These are phyloP conservation scores for Sisyra nigra DNA, from an alignment of 2,888 invertebrate genomes.

Conservation along the genomic window DNA sequence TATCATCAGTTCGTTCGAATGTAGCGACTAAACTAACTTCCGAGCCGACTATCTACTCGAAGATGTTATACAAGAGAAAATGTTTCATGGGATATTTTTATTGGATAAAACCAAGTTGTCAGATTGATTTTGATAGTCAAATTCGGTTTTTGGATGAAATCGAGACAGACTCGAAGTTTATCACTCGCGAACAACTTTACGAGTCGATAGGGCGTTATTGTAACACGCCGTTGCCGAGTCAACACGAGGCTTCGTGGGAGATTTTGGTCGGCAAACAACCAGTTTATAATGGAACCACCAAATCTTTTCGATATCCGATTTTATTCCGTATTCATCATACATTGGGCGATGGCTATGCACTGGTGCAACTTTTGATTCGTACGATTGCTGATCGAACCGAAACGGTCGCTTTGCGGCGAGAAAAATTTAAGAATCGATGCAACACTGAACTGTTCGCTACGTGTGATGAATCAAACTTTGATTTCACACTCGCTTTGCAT, in stretches of 20 bases:
- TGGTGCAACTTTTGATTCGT: constrained; percentile 31
- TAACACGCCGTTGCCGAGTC: constrained; percentile 28
- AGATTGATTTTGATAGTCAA: constrained; percentile 29
- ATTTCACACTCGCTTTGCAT: no score
- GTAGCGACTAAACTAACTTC: constrained; percentile 10
- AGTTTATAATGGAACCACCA: constrained; percentile 13
- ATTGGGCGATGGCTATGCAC: constrained; percentile 34
- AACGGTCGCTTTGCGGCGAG: neutral
- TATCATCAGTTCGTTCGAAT: neutral
- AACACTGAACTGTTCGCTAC: no score
- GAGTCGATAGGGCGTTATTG: constrained; percentile 25
- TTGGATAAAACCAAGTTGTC: constrained; percentile 26
- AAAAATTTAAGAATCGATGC: neutral
- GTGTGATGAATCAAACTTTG: no score
- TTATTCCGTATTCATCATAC: constrained; percentile 37
- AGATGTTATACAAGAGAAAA: constrained; percentile 29
- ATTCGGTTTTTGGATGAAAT: constrained; percentile 16
- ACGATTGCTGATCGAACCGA: constrained; percentile 26
- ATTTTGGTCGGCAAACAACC: constrained; percentile 26
- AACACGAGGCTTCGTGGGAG: constrained; percentile 33
- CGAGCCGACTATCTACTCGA: constrained; percentile 17
- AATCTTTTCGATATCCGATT: constrained; percentile 21
- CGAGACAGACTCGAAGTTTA: constrained; percentile 16
- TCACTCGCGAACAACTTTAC: constrained; percentile 23
- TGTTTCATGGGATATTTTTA: constrained; percentile 34